phyloP scores from a whole-genome alignment of 2,888 invertebrate genomes.

The Synanthedon myopaeformis region DNA sequence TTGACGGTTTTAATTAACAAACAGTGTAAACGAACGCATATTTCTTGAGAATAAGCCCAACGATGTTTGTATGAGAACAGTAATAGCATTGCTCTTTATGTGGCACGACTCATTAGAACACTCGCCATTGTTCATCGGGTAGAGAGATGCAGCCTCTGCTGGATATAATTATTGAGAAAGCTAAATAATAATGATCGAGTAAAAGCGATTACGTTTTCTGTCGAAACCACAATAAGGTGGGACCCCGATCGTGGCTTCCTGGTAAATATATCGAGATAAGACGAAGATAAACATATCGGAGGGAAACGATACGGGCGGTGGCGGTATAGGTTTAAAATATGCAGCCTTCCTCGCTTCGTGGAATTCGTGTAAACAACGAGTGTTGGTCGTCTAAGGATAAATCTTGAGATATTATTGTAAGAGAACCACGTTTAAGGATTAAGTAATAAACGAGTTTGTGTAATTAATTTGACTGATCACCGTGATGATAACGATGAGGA shows the following conservation, averaged over 20 bases:
- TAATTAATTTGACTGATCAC: too few species aligned
- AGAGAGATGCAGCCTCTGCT: too few species aligned
- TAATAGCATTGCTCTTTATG: too few species aligned
- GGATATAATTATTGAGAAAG: background rate
- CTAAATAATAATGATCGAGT: slow-evolving; percentile 1
- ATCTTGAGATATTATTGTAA: slow-evolving; percentile 44
- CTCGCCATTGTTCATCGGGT: too few species aligned
- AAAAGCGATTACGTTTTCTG: slow-evolving; percentile 36
- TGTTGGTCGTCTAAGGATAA: slow-evolving; percentile 39
- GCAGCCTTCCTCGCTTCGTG: slow-evolving; percentile 49
- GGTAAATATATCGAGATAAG: slow-evolving; percentile 64
- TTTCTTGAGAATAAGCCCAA: too few species aligned
- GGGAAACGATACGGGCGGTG: slow-evolving; percentile 37
- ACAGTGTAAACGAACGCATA: too few species aligned
- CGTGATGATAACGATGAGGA: too few species aligned
- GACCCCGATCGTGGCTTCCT: slow-evolving; percentile 42
- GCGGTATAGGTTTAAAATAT: slow-evolving; percentile 52
- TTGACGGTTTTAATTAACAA: too few species aligned
- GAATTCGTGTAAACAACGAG: slow-evolving; percentile 55
- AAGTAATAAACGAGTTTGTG: background rate
- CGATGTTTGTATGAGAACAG: too few species aligned
- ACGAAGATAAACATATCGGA: slow-evolving; percentile 60
- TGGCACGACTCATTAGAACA: too few species aligned
- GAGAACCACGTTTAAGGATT: slow-evolving; percentile 15
- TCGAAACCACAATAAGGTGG: slow-evolving; percentile 44